Evolutionary conservation across 2,797 vertebrate genomes (phyloP).

Genomic region (Chelon auratus): DNA sequence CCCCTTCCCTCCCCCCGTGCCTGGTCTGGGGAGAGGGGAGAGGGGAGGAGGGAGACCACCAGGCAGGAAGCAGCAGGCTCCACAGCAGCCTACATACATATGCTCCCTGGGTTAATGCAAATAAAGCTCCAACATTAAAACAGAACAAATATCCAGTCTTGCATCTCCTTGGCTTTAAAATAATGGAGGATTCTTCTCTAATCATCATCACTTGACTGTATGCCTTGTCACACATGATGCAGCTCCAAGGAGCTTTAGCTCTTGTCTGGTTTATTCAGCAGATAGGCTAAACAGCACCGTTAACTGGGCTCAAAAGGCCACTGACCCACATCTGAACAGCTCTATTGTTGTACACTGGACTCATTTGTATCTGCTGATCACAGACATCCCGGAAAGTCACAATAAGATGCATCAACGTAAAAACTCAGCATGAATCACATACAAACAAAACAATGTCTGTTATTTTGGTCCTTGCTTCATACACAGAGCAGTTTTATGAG

Average conservation of each 20-base stretch:
- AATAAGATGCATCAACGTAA: not conserved
- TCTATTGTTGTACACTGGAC: slow-evolving; percentile 68
- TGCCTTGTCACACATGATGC: slow-evolving; percentile 39
- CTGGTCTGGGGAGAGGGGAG: slow-evolving; percentile 61
- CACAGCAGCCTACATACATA: slow-evolving; percentile 57
- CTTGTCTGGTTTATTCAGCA: slow-evolving; percentile 29
- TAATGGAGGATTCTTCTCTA: not conserved
- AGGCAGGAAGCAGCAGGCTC: slow-evolving; percentile 67
- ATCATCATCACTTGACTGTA: not conserved
- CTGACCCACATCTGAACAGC: slow-evolving; percentile 74
- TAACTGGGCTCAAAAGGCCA: slow-evolving; percentile 66
- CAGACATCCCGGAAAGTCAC: slow-evolving; percentile 26
- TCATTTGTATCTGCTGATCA: slow-evolving; percentile 50
- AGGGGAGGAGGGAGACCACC: slow-evolving; percentile 72
- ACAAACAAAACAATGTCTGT: not conserved
- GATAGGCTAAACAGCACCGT: slow-evolving; percentile 49
- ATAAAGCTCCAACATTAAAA: not conserved
- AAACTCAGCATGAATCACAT: not conserved
- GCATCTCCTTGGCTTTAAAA: not conserved
- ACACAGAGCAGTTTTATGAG: slow-evolving; percentile 13
- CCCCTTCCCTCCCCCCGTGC: slow-evolving; percentile 51
- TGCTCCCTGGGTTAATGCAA: slow-evolving; percentile 49
- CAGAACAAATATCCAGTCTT: not conserved
- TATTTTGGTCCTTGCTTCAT: not conserved
- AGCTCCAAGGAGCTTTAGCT: slow-evolving; percentile 10